Evolutionary conservation across 92 coral and sea anemone genomes (phyloP), one percentile per base, ranked within the genome.

Genomic region (Parazoanthus darwini): DNA sequence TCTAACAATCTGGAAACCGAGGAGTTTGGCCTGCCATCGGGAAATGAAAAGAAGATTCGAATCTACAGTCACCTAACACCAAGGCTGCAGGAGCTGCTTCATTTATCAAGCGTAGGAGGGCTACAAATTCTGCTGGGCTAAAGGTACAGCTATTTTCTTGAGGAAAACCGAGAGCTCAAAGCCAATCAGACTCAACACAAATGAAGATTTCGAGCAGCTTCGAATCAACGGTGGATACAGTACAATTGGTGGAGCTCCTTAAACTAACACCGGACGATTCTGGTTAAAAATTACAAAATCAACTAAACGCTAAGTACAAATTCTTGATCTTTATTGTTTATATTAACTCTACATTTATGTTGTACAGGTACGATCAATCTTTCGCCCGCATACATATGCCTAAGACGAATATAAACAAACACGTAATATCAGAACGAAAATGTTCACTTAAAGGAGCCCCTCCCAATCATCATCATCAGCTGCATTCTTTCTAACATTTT

Each of bases 191-290:
- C 86, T 82, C 75, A 82, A 33, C 77, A 82, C 71, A 63, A 39
- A 6, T n/a, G 54, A 67, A 84, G 88, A 84, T 5, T 65, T 84
- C 36, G 88, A 84, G 20, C 37, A 84, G 88, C 88, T 84, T 26
- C 88, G 79, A 56, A 65, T 56, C 9, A 23, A 36, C 66, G 70
- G 9, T n/a, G 86, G 72, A 65, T 38, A 50, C 86, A 38, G 86
- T 56, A 44, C 86, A 81, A 44, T 44, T 50, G 71, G 86, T 70
- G 44, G 71, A 29, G 33, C 33, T 29, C 33, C 33, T 29, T 29
- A 29, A 29, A 29, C 33, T 29, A 29, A 29, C 33, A 29, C 33
- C 33, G 33, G 33, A 29, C 33, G 33, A 0, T 29, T 29, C 33
- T 29, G 33, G 33, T 29, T 29, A 29, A 29, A 29, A 29, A 29